Evolutionary conservation across 2,888 invertebrate genomes (phyloP), one percentile per base, ranked within the genome.

Genomic region (Nomada ferruginata): DNA sequence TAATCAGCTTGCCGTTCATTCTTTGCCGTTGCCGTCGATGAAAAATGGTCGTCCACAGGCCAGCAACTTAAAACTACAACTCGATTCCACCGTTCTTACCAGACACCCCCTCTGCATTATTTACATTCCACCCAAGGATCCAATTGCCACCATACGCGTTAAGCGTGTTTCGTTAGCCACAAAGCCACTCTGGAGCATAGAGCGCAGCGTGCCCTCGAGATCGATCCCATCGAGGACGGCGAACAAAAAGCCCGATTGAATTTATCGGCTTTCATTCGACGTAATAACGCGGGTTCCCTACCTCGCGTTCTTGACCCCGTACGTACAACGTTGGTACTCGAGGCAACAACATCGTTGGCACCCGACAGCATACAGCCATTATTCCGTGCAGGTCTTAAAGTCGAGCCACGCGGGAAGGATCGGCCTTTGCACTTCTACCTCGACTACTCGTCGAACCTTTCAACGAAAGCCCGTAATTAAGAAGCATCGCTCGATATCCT

Each of bases 401-500:
- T 82, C 82, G 84, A 79, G 78, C 85, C 81, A 80, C 80, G 83
- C 76, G 85, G 75, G 76, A 82, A 76, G 72, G 65, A 77, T 83
- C 80, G 79, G 76, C 76, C 72, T 63, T 72, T 78, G 68, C 74
- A 36, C 76, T 36, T 26, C 42, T 23, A 23, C 5, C 18, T 44
- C 18, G 26, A 36, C 36, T 65, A 5, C 77, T 65, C 69, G 26
- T 68, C 65, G 82, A 83, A 79, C 76, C 81, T 87, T 82, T 83
- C 83, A 83, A 47, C 77, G 76, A 74, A 69, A 81, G 68, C 79
- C 70, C 80, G 87, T 88, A 88, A 88, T 88, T 86, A 88, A 88
- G 87, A 86, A 88, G 88, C 85, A 61, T 10, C 80, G 85, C 81
- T 88, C 88, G 83, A 88, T 88, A 86, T 82, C 82, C 82, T 79